Conservation (phyloP, 2,888 invertebrate genomes). For the Sclerodermus sp. region DNA sequence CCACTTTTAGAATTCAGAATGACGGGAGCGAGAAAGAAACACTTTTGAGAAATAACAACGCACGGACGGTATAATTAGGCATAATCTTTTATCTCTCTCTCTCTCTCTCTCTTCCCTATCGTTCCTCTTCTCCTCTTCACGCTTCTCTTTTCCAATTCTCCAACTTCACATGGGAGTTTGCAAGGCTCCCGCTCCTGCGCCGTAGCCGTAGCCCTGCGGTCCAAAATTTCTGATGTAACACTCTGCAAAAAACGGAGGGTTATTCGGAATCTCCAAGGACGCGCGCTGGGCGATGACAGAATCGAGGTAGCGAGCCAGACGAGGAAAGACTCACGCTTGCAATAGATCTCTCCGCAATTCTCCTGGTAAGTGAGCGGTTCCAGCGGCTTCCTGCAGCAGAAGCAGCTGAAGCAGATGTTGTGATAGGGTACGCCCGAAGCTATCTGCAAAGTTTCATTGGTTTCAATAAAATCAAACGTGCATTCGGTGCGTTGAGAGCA, state of each 20-base stretch:
- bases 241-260: slow-evolving; percentile 45
- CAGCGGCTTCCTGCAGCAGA: slow-evolving; percentile 59
- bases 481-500: too few relatives aligned
- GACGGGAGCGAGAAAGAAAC: too few relatives aligned
- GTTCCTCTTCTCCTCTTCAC: slow-evolving; percentile 1
- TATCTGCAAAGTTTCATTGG: slow-evolving; percentile 32
- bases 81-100: too few relatives aligned
- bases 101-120: slow-evolving; percentile 5
- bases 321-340: slow-evolving; percentile 56
- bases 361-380: slow-evolving; percentile 59
- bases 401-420: slow-evolving; percentile 61
- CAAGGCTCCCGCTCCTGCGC: slow-evolving; percentile 45
- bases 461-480: too few relatives aligned
- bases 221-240: slow-evolving; percentile 60
- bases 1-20: too few relatives aligned
- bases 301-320: too few relatives aligned
- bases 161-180: slow-evolving; percentile 44
- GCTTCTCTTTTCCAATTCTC: background rate
- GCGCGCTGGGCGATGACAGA: too few relatives aligned
- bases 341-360: slow-evolving; percentile 60
- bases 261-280: too few relatives aligned
- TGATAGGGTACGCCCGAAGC: slow-evolving; percentile 59
- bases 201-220: slow-evolving; percentile 59
- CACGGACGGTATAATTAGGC: too few relatives aligned
- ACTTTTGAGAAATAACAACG: too few relatives aligned